Evolutionary conservation across 2,113 vertebrate species (phyloP).

Genomic region (Alexandromys fortis): DNA sequence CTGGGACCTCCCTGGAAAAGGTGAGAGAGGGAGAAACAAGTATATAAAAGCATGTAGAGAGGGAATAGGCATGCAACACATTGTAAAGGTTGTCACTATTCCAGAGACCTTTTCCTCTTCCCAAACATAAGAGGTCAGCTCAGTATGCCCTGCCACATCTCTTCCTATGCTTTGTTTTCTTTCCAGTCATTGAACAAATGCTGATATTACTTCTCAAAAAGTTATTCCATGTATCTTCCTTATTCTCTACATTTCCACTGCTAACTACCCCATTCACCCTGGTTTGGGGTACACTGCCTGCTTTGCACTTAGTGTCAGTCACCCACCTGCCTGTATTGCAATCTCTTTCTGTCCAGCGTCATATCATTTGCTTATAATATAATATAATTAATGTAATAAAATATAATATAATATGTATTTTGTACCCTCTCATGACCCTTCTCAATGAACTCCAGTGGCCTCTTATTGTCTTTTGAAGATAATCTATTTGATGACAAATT

Average conservation of each 20-base stretch:
- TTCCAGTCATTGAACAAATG: not conserved
- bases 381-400: too few relatives aligned
- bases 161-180: not conserved
- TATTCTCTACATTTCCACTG: not conserved
- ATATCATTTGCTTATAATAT: not conserved
- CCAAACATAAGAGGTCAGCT: too few relatives aligned
- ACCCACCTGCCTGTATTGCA: not conserved
- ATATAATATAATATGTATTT: too few relatives aligned
- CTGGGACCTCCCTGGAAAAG: conserved; percentile 86
- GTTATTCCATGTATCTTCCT: not conserved
- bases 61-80: too few relatives aligned
- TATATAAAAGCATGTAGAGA: not conserved
- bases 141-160: too few relatives aligned
- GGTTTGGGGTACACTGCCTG: not conserved
- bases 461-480: not conserved
- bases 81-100: not conserved
- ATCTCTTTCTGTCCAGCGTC: too few relatives aligned
- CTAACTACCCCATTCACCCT: too few relatives aligned
- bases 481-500: not conserved
- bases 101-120: not conserved
- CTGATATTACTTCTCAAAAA: not conserved
- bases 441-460: not conserved
- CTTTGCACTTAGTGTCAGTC: not conserved
- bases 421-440: not conserved
- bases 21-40: not conserved